A percentile compares a stretch with the other conserved stretches of the same genome.
phyloP scores from a whole-genome alignment of 2,888 invertebrate species.

The Merodon equestris region DNA sequence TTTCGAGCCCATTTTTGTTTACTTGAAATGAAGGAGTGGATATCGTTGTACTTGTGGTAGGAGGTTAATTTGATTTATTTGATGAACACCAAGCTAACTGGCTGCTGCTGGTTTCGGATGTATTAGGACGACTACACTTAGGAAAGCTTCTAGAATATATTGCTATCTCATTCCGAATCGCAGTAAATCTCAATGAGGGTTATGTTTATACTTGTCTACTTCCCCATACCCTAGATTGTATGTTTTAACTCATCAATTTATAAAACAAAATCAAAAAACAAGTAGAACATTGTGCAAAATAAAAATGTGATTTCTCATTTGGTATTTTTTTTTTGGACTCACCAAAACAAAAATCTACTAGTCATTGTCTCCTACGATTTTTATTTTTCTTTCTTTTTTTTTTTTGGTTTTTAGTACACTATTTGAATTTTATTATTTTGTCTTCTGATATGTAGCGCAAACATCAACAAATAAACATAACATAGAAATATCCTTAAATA shows the following conservation, averaged over 20 bases:
- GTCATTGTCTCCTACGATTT: slow-evolving; percentile 62
- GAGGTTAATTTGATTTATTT: slow-evolving; percentile 15
- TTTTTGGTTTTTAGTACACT: slow-evolving; percentile 68
- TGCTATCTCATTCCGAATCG: too few relatives aligned
- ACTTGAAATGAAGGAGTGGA: not conserved
- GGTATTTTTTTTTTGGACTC: slow-evolving; percentile 66
- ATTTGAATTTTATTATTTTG: slow-evolving; percentile 74
- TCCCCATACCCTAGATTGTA: too few relatives aligned
- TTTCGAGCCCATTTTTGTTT: not conserved
- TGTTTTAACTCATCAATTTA: not conserved
- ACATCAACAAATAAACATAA: slow-evolving; percentile 78
- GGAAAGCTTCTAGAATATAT: too few relatives aligned
- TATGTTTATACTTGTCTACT: too few relatives aligned
- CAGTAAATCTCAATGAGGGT: too few relatives aligned
- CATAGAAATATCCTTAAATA: slow-evolving; percentile 61
- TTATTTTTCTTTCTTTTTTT: slow-evolving; percentile 30
- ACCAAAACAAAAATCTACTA: slow-evolving; percentile 63
- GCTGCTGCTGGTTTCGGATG: too few relatives aligned
- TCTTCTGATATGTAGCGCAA: slow-evolving; percentile 79
- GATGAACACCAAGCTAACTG: too few relatives aligned
- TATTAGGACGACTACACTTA: too few relatives aligned
- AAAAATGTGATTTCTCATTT: slow-evolving; percentile 63
- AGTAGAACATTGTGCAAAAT: slow-evolving; percentile 49
- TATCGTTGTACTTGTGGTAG: not conserved
- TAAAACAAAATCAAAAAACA: slow-evolving; percentile 13